Evolutionary conservation across 2,888 invertebrate genomes (phyloP).

Genomic region (Eueremaeus valkanovi): DNA sequence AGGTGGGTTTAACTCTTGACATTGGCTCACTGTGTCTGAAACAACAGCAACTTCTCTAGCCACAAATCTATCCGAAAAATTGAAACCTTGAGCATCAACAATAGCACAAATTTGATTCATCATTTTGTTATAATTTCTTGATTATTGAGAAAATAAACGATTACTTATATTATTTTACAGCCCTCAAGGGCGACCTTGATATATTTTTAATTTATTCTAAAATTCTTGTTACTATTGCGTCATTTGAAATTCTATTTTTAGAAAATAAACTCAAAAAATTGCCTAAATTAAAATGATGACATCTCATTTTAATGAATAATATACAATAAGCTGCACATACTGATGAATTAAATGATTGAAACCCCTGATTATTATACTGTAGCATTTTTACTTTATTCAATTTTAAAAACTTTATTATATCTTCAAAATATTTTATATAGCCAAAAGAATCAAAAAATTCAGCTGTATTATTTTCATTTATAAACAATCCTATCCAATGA

Average conservation of each 20-base stretch:
- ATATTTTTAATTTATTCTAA: neutral
- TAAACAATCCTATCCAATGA: slow-evolving; percentile 41
- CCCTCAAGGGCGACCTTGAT: too few species aligned
- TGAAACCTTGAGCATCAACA: neutral
- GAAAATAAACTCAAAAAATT: neutral
- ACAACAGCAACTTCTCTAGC: neutral
- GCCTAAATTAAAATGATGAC: neutral
- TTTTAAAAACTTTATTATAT: neutral
- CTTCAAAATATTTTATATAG: slow-evolving; percentile 7
- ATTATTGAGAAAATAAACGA: neutral
- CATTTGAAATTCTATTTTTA: neutral
- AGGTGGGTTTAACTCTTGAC: neutral
- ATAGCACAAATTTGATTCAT: neutral
- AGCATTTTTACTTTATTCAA: neutral
- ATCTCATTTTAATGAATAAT: neutral
- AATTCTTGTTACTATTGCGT: neutral
- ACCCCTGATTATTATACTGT: neutral
- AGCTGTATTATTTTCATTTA: neutral
- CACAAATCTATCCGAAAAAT: slow-evolving; percentile 4
- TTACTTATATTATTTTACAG: neutral
- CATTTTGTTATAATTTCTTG: neutral
- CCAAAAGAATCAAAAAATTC: slow-evolving; percentile 43
- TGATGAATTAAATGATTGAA: neutral
- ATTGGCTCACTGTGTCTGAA: neutral
- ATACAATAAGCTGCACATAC: neutral